Conservation (phyloP, 2,888 invertebrate species). For the Bhutanitis thaidina region DNA sequence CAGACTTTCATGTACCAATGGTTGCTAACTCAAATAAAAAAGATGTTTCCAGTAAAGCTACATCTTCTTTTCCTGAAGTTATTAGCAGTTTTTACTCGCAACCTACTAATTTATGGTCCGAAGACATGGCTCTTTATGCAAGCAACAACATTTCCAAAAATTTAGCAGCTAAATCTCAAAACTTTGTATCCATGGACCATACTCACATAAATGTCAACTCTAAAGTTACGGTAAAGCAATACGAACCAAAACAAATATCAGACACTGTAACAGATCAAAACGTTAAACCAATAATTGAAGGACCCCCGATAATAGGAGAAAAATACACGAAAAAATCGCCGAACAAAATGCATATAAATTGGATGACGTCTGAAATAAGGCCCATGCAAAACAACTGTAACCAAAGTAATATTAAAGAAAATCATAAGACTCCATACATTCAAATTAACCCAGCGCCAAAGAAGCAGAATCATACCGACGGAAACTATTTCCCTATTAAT, state of each 20-base stretch:
- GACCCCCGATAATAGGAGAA: constrained; percentile 48
- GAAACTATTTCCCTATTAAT: constrained; percentile 64
- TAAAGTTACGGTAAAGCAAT: constrained; percentile 51
- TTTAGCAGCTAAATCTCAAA: constrained; percentile 52
- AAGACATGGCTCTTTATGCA: constrained; percentile 66
- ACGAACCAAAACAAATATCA: constrained; percentile 46
- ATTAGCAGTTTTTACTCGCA: constrained; percentile 69
- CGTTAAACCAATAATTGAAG: constrained; percentile 44
- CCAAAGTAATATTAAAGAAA: constrained; percentile 49
- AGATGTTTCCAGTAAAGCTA: constrained; percentile 51
- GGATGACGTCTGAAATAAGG: constrained; percentile 74
- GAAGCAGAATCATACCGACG: constrained; percentile 57
- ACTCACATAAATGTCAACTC: constrained; percentile 39
- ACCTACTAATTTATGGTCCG: constrained; percentile 63
- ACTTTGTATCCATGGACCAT: constrained; percentile 50
- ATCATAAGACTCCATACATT: constrained; percentile 47
- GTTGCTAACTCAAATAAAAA: constrained; percentile 59
- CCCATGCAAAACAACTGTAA: constrained; percentile 60
- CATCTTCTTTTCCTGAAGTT: constrained; percentile 58
- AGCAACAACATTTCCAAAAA: constrained; percentile 54
- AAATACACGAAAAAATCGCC: constrained; percentile 70
- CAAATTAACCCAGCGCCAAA: constrained; percentile 46
- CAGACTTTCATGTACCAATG: constrained; percentile 68
- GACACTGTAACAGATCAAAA: constrained; percentile 38
- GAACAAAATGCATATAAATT: constrained; percentile 72